phyloP scores from a whole-genome alignment of 2,797 vertebrate species.

The Tympanoctomys barrerae region DNA sequence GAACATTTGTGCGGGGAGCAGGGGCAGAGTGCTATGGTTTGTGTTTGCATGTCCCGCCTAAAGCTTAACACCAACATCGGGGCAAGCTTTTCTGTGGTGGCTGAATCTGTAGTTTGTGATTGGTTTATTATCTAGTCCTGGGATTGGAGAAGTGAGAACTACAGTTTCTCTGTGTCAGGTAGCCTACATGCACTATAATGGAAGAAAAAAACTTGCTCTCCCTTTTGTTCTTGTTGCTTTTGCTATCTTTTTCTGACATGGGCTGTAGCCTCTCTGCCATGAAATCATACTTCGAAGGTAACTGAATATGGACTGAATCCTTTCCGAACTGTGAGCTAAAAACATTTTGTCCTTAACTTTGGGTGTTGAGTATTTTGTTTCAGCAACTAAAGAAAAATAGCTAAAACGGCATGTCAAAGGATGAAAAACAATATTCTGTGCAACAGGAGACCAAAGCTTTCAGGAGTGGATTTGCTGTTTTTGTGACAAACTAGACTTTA shows the following conservation, averaged over 20 bases:
- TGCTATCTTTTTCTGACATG: background rate
- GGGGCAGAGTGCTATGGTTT: background rate
- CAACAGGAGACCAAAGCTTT: background rate
- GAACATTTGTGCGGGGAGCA: background rate
- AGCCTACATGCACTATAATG: background rate
- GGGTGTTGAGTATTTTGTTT: background rate
- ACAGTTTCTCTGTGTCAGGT: background rate
- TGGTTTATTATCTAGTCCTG: background rate
- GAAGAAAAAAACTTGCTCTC: background rate
- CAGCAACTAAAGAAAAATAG: background rate
- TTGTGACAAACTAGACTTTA: background rate
- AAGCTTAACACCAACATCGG: background rate
- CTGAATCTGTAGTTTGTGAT: background rate
- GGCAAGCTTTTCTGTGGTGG: background rate
- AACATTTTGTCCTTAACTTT: background rate
- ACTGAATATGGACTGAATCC: background rate
- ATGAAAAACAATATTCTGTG: background rate
- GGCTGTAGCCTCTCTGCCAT: background rate
- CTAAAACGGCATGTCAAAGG: background rate
- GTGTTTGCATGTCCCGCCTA: accelerated
- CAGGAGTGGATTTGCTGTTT: background rate
- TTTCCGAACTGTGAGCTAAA: background rate
- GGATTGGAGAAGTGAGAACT: background rate
- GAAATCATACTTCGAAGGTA: background rate
- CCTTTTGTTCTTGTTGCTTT: background rate